Percentiles rank a stretch among this genome's conserved stretches.
phyloP scores from a whole-genome alignment of 2,888 invertebrate genomes.

The Neria commutata region DNA sequence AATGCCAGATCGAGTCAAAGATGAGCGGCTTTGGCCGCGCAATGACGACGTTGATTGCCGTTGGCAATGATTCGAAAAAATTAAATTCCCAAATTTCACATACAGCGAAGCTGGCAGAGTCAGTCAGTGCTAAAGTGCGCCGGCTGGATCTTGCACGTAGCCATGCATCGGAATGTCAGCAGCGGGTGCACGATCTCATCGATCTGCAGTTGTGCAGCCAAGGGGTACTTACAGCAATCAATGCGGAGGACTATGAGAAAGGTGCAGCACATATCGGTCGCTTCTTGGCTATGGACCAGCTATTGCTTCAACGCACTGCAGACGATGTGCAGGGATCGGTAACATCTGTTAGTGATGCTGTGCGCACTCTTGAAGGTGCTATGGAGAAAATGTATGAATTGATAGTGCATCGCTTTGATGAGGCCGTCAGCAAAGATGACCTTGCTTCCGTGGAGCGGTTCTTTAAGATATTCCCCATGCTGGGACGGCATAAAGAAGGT shows the following conservation, averaged over 20 bases:
- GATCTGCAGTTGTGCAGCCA: conserved; percentile 95
- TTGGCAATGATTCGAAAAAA: conserved; percentile 79
- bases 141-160: conserved; percentile 87
- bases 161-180: conserved; percentile 92
- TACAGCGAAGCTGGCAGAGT: conserved; percentile 87
- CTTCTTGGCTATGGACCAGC: conserved; percentile 91
- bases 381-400: conserved; percentile 68
- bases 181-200: conserved; percentile 91
- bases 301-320: conserved; percentile 76
- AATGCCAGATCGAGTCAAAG: conserved; percentile 79
- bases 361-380: conserved; percentile 72
- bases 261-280: conserved; percentile 94
- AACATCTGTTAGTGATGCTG: conserved; percentile 61
- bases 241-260: conserved; percentile 95
- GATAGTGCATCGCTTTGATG: conserved; percentile 82
- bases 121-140: conserved; percentile 94
- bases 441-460: conserved; percentile 90
- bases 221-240: conserved; percentile 94
- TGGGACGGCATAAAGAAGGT: conserved; percentile 90
- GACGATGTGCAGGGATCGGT: conserved; percentile 72
- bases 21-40: conserved; percentile 81
- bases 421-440: conserved; percentile 87
- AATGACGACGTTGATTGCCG: conserved; percentile 77
- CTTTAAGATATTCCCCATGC: conserved; percentile 94
- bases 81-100: conserved; percentile 84